These are phyloP conservation scores for Heliconius hermathena DNA, from an alignment of 1,140 invertebrate species.

Conservation along the genomic window DNA sequence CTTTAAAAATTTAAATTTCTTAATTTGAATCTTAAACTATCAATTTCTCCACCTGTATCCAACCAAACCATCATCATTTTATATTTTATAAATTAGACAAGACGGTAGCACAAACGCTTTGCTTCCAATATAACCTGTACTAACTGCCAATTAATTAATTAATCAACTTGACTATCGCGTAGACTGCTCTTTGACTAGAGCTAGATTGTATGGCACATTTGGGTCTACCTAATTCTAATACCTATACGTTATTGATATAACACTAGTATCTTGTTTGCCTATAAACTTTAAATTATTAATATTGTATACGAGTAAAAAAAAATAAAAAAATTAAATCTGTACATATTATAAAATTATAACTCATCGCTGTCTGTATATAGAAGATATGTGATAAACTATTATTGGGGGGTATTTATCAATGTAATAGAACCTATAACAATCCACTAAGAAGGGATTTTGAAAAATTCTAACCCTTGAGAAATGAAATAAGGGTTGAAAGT, in stretches of 20 bases:
- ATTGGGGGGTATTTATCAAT: no score
- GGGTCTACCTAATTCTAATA: background rate
- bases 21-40: no score
- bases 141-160: conserved; percentile 9
- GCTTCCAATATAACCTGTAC: background rate
- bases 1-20: no score
- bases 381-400: background rate
- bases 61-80: background rate
- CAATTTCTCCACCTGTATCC: no score
- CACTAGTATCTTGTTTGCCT: background rate
- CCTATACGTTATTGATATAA: background rate
- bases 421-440: no score
- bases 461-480: no score
- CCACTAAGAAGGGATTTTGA: no score
- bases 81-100: background rate
- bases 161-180: background rate
- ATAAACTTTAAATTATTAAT: background rate
- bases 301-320: no score
- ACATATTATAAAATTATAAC: no score
- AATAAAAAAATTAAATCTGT: no score
- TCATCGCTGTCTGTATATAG: background rate
- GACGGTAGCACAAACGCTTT: background rate
- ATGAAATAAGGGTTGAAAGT: no score
- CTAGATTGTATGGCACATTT: background rate
- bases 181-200: conserved; percentile 5